These are phyloP conservation scores for Corythaeola cristata DNA, from an alignment of 2,113 vertebrate genomes.

Conservation along the genomic window DNA sequence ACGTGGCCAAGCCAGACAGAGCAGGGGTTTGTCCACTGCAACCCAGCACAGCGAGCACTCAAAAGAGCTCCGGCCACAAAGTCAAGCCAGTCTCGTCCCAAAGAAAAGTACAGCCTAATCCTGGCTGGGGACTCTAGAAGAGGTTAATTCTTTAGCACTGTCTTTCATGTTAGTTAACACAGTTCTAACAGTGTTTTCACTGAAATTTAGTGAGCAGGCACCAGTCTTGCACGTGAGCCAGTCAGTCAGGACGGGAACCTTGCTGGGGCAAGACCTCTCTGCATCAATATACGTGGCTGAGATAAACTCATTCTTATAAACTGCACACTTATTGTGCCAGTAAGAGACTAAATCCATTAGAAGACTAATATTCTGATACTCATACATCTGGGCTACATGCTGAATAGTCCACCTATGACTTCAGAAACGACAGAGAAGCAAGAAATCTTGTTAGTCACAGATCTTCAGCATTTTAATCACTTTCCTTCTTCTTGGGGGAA, in stretches of 20 bases:
- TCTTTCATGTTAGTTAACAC: not conserved
- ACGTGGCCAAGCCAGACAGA: not conserved
- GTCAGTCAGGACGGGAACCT: not conserved
- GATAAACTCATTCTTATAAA: not conserved
- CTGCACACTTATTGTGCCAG: not conserved
- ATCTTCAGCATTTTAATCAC: not conserved
- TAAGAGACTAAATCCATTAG: not conserved
- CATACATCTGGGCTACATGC: not conserved
- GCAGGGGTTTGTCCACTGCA: not conserved
- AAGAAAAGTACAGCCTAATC: not conserved
- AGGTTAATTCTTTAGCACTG: not conserved
- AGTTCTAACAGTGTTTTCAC: not conserved
- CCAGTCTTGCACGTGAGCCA: not conserved
- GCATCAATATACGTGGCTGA: not conserved
- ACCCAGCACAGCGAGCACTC: not conserved
- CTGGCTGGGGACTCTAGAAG: not conserved
- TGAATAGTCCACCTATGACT: not conserved
- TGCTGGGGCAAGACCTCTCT: not conserved
- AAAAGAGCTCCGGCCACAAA: not conserved
- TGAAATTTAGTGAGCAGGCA: not conserved
- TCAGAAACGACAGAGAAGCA: not conserved
- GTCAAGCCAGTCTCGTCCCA: not conserved
- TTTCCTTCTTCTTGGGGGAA: not conserved
- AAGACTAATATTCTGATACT: not conserved
- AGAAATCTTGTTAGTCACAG: not conserved